Percentiles rank a stretch among this genome's conserved stretches.
phyloP scores from a whole-genome alignment of 2,888 invertebrate species.

The Apodemia hepburni region DNA sequence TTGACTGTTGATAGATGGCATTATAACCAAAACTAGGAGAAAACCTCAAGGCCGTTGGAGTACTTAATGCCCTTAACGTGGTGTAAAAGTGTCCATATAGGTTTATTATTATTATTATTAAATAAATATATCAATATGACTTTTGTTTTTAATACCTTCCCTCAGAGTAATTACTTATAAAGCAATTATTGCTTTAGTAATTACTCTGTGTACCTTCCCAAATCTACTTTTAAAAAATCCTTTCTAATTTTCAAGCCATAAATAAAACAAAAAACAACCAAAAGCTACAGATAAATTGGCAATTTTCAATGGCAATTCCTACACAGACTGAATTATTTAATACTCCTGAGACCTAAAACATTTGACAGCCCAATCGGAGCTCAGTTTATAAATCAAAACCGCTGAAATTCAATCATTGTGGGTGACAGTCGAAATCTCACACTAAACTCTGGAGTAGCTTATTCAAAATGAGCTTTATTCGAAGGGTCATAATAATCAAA shows the following conservation, averaged over 20 bases:
- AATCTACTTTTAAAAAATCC: no score
- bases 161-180: no score
- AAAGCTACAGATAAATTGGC: neutral
- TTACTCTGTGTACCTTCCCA: no score
- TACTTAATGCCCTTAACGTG: no score
- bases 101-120: no score
- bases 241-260: neutral
- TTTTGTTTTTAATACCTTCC: no score
- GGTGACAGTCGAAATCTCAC: slow-evolving; percentile 30
- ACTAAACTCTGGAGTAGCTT: neutral
- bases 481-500: slow-evolving; percentile 16
- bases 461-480: slow-evolving; percentile 27
- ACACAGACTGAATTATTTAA: slow-evolving; percentile 3
- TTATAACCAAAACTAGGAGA: no score
- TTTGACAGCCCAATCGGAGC: slow-evolving; percentile 19
- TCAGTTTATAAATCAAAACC: slow-evolving; percentile 37
- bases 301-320: neutral
- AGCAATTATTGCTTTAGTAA: no score
- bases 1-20: no score
- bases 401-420: slow-evolving; percentile 38
- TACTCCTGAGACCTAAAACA: slow-evolving; percentile 9
- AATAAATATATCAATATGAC: no score
- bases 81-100: no score
- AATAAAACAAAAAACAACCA: neutral
- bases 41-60: no score